Evolutionary conservation across 1,140 invertebrate genomes (phyloP), one percentile per base, ranked within the genome.

Genomic region (Eupristina koningsbergeri): DNA sequence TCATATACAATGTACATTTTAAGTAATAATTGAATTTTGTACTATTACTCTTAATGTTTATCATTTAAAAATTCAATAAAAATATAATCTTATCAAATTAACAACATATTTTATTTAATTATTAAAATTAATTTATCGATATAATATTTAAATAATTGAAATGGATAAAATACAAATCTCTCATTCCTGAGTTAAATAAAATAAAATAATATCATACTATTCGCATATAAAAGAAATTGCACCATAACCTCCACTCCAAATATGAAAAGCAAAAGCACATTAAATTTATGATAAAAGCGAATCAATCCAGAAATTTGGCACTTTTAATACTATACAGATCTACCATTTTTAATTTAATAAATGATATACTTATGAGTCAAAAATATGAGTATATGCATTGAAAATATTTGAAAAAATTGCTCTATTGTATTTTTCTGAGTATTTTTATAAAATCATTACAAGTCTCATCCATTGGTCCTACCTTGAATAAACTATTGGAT

Each of bases 401-500:
- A 80, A 79, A 73, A 63, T 61, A 53, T 34, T 79, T 79, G 17
- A 45, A 63, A 63, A 74, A 50, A 67, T 50, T 26, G 47, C 26
- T 19, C 22, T 79, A 36, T 50, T 34, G 34, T 17, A 77, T 29
- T 36, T 73, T 53, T 84, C 31, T 77, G 71, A 81, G 71, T 81
- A 77, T 77, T 85, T 81, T 73, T 7, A 41, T 34, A 84, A 80
- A 81, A 50, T 69, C 31, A 61, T 71, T 69, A 73, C 50, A 71
- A 81, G 61, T 31, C 15, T 74, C 67, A 47, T 71, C 39, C 45
- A 81, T 76, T 64, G 80, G 77, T 80, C 89, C 90, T 91, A 93
- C 92, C 92, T 93, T 84, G 91, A 89, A 82, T 92, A 93, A 78
- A 88, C 86, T 26, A 89, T 87, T 81, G 89, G 90, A 86, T 90